A percentile compares a stretch with the other conserved stretches of the same genome.
These are phyloP conservation scores for Rafetus swinhoei DNA, from an alignment of 2,113 vertebrate genomes.

Conservation along the genomic window DNA sequence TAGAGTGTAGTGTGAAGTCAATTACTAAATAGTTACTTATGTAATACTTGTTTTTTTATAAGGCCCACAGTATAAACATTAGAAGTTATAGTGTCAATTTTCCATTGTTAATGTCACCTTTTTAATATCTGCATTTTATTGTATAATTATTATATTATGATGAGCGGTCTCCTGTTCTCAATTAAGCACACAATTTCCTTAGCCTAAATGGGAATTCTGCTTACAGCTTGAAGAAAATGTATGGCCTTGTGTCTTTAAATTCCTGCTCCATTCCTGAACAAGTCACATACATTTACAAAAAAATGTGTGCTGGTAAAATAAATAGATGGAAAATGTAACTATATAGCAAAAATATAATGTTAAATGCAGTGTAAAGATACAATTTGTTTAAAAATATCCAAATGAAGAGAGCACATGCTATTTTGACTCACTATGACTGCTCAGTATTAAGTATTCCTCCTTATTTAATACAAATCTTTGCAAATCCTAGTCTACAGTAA, in stretches of 20 bases:
- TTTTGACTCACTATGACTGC: background rate
- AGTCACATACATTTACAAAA: background rate
- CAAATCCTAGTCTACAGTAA: background rate
- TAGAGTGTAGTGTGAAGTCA: background rate
- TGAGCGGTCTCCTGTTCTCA: background rate
- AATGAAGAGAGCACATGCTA: background rate
- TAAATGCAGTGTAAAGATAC: background rate
- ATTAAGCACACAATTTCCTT: background rate
- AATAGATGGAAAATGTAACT: background rate
- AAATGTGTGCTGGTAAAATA: background rate
- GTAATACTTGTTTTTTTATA: background rate
- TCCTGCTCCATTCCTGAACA: background rate
- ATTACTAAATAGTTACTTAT: background rate
- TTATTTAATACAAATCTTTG: constrained; percentile 29
- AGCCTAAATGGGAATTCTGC: background rate
- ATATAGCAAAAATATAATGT: background rate
- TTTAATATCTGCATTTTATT: background rate
- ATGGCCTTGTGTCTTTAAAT: background rate
- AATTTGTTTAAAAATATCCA: background rate
- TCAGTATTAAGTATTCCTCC: background rate
- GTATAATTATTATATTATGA: background rate
- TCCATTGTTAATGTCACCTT: background rate
- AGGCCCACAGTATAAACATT: background rate
- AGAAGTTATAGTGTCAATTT: background rate
- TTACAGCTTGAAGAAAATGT: background rate